A percentile compares a stretch with the other conserved stretches of the same genome.
Evolutionary conservation across 1,140 invertebrate species (phyloP).

Genomic region (Heliconius eleuchia): DNA sequence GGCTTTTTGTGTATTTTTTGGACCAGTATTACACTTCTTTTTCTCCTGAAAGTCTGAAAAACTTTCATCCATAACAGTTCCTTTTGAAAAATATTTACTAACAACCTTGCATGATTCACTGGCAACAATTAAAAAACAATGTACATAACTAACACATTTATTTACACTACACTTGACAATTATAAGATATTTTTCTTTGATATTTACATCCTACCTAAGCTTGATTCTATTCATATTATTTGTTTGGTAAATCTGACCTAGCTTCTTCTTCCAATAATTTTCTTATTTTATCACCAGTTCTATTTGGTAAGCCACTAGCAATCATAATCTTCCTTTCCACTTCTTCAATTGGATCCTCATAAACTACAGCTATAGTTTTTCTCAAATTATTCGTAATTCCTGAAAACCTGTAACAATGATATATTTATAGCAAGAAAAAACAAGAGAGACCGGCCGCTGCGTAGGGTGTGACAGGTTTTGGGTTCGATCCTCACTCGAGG

Average conservation of each 20-base stretch:
- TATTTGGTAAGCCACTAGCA: conserved; percentile 54
- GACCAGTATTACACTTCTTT: conserved; percentile 50
- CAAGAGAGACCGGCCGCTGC: no score
- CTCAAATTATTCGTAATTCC: conserved; percentile 54
- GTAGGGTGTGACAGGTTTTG: no score
- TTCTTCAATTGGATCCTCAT: conserved; percentile 69
- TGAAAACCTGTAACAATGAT: conserved; percentile 52
- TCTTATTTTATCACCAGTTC: conserved; percentile 52
- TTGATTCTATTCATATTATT: conserved; percentile 52
- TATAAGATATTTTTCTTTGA: background rate
- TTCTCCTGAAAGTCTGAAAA: conserved; percentile 61
- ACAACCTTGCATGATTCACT: conserved; percentile 50
- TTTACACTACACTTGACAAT: conserved; percentile 40
- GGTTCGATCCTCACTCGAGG: no score
- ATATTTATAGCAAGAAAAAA: background rate
- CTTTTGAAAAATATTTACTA: conserved; percentile 63
- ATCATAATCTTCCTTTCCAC: conserved; percentile 69
- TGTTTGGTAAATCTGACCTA: conserved; percentile 57
- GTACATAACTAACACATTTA: conserved; percentile 46
- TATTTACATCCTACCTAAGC: conserved; percentile 42
- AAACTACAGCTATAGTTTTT: conserved; percentile 54
- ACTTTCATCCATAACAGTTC: conserved; percentile 68
- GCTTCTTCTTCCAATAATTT: conserved; percentile 51
- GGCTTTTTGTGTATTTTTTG: conserved; percentile 42
- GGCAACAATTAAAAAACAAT: conserved; percentile 62